These are phyloP conservation scores for Cecidostiba fungosa DNA, from an alignment of 2,888 invertebrate genomes.

Conservation along the genomic window DNA sequence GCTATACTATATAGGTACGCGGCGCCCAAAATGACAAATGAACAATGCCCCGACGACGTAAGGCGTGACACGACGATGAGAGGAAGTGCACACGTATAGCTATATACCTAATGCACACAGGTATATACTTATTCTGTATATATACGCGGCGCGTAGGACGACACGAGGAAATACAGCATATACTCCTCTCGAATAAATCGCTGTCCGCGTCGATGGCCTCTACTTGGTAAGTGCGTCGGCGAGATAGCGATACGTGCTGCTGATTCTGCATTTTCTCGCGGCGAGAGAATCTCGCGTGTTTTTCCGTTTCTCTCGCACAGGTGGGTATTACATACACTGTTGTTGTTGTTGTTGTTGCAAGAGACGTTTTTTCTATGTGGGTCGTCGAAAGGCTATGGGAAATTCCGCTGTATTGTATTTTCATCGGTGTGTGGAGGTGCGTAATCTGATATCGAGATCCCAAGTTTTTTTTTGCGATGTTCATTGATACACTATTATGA, in stretches of 20 bases:
- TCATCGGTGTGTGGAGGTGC: no score
- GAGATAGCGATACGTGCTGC: slow-evolving; percentile 8
- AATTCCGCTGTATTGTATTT: no score
- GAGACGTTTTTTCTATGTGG: no score
- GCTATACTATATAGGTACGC: neutral
- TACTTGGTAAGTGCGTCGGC: neutral
- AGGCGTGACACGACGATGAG: slow-evolving; percentile 19
- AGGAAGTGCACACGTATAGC: neutral
- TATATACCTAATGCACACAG: neutral
- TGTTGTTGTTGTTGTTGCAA: no score
- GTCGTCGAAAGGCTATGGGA: no score
- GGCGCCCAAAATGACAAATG: slow-evolving; percentile 44
- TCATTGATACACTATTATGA: no score
- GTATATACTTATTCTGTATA: neutral
- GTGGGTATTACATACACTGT: no score
- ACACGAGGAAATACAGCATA: neutral
- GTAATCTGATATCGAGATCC: no score
- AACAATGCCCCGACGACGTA: slow-evolving; percentile 25
- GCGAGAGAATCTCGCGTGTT: neutral
- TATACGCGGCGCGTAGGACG: neutral
- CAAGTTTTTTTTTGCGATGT: no score
- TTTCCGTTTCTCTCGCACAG: neutral
- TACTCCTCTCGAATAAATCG: slow-evolving; percentile 7
- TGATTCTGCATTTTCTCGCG: slow-evolving; percentile 6
- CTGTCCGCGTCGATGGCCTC: neutral